Conservation (phyloP, 2,797 vertebrate species). For the Periparus ater region DNA sequence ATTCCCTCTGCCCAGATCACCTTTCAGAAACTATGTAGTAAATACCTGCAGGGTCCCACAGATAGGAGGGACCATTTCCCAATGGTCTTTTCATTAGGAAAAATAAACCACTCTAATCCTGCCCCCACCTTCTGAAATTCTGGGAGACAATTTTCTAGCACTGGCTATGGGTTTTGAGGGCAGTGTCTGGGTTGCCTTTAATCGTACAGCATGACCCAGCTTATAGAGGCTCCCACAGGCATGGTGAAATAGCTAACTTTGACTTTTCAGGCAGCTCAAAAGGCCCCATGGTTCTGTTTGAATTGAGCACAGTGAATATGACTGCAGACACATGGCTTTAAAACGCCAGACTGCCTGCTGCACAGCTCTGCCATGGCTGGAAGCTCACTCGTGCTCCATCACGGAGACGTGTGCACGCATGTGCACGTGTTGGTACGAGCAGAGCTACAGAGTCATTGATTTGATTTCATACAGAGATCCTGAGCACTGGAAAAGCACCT, state of each 20-base stretch:
- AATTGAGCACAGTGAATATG: fast-evolving
- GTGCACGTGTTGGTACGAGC: fast-evolving
- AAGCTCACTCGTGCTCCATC: not conserved
- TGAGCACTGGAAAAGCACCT: not conserved
- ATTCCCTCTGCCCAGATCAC: not conserved
- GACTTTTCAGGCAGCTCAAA: not conserved
- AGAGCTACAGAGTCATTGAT: not conserved
- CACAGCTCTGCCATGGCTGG: fast-evolving
- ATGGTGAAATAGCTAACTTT: not conserved
- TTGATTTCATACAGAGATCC: not conserved
- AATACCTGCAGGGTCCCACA: not conserved
- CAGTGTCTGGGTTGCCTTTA: not conserved
- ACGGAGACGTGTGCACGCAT: fast-evolving
- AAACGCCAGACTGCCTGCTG: not conserved
- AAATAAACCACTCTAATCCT: not conserved
- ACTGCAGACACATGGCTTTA: not conserved
- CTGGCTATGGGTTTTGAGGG: fast-evolving
- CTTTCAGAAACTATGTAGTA: not conserved
- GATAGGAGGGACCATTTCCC: not conserved
- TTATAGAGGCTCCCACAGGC: fast-evolving
- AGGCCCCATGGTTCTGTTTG: not conserved
- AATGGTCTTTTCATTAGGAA: not conserved
- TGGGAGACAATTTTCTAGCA: not conserved
- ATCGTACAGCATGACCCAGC: fast-evolving
- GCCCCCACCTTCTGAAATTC: not conserved